Evolutionary conservation across 2,888 invertebrate genomes (phyloP), one percentile per base, ranked within the genome.

Genomic region (Anaspis maculata): DNA sequence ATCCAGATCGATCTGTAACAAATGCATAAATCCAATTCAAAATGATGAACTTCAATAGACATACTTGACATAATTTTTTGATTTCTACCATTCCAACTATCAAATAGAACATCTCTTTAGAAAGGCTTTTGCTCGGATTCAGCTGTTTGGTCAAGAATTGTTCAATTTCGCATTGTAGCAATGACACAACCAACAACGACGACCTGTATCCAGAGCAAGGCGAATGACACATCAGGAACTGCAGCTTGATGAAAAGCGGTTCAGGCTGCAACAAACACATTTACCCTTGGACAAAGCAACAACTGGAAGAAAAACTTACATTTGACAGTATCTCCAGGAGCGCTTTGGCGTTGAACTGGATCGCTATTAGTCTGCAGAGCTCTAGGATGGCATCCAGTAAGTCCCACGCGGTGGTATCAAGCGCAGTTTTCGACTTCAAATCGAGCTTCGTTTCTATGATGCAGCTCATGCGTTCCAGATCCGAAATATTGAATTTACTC

Each of bases 401-500:
- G 59, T 77, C 49, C 11, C 41, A 71, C 30, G 81, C 71, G 19
- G 9, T 9, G 19, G 19, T 19, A 1, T 79, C 81, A 39, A 75
- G 73, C 30, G 71, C 66, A 30, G 72, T 69, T 33, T 71, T 73
- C 44, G 71, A 70, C 41, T 71, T 68, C 41, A 76, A 73, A 45
- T 77, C 78, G 51, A 88, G 71, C 68, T 91, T 91, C 65, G 79
- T 77, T 12, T 72, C 74, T 52, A 92, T 77, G 38, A 89, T 80
- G 37, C 76, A 75, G 34, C 88, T 83, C 91, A 92, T 92, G 46
- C 92, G 81, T 13, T 76, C 68, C 54, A 91, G 76, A 69, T 91
- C 91, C 50, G 86, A 79, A 30, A 81, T 76, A 14, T 87, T 85
- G 68, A 89, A 89, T 56, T 84, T 82, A 55, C 85, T 86, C 62